Evolutionary conservation across 2,888 invertebrate genomes (phyloP).

Genomic region (Itoplectis maculator): DNA sequence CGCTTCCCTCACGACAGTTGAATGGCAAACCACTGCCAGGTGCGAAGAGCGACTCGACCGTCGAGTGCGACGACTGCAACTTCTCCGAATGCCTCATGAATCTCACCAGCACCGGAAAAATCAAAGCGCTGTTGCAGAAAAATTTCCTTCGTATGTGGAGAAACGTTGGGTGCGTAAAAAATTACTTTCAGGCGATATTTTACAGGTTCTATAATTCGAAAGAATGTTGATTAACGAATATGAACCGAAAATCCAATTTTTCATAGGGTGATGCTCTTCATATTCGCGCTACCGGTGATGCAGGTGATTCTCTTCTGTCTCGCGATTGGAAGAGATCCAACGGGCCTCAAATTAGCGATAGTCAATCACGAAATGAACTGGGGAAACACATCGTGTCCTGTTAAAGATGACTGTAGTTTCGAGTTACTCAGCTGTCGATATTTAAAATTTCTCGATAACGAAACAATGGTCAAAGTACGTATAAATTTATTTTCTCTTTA

Average conservation of each 20-base stretch:
- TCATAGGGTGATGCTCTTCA: slow-evolving; percentile 93
- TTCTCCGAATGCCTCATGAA: slow-evolving; percentile 86
- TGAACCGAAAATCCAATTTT: slow-evolving; percentile 2
- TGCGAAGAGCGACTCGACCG: slow-evolving; percentile 84
- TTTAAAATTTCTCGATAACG: slow-evolving; percentile 90
- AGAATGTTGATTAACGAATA: slow-evolving; percentile 8
- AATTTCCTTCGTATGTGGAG: slow-evolving; percentile 97
- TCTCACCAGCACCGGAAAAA: slow-evolving; percentile 93
- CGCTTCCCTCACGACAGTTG: slow-evolving; percentile 74
- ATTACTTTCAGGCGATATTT: background rate
- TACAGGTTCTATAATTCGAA: background rate
- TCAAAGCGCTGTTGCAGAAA: slow-evolving; percentile 93
- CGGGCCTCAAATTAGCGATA: slow-evolving; percentile 92
- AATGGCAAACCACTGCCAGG: slow-evolving; percentile 81
- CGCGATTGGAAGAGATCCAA: slow-evolving; percentile 95
- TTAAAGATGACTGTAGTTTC: slow-evolving; percentile 89
- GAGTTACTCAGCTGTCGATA: slow-evolving; percentile 92
- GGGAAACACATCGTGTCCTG: slow-evolving; percentile 85
- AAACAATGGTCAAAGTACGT: slow-evolving; percentile 88
- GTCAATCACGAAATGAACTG: slow-evolving; percentile 89
- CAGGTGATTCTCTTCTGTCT: slow-evolving; percentile 97
- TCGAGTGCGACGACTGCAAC: slow-evolving; percentile 87
- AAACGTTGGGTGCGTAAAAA: slow-evolving; percentile 89
- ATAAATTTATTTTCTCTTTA: background rate
- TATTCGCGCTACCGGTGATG: slow-evolving; percentile 97